A percentile compares a stretch with the other conserved stretches of the same genome.
Evolutionary conservation across 2,888 invertebrate species (phyloP).

Genomic region (Mechanitis mazaeus): DNA sequence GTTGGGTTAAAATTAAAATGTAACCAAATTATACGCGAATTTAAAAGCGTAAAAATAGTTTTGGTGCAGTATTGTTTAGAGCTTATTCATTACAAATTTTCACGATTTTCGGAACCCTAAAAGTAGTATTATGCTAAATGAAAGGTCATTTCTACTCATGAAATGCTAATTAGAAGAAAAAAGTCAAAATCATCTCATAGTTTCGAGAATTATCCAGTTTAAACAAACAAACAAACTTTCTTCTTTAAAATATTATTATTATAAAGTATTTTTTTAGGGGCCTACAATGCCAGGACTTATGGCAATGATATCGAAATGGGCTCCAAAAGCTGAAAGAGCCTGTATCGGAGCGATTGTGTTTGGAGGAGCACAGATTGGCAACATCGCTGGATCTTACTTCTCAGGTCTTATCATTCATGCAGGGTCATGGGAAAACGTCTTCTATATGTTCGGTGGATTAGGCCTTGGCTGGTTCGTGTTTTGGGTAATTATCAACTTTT

Average conservation of each 20-base stretch:
- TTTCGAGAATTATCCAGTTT: too few species aligned
- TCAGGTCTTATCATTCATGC: slow-evolving; percentile 72
- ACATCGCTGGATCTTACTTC: slow-evolving; percentile 71
- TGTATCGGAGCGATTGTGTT: slow-evolving; percentile 77
- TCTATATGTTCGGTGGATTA: slow-evolving; percentile 75
- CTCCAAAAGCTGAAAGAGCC: slow-evolving; percentile 75
- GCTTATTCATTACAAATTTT: too few species aligned
- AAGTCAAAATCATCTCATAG: too few species aligned
- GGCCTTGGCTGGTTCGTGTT: slow-evolving; percentile 72
- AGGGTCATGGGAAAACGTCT: slow-evolving; percentile 75
- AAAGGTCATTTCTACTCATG: too few species aligned
- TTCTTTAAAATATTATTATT: neutral
- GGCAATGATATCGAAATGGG: slow-evolving; percentile 78
- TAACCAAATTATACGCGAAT: too few species aligned
- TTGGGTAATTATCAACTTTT: slow-evolving; percentile 54
- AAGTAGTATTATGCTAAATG: too few species aligned
- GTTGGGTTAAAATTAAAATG: too few species aligned
- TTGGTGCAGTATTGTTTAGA: too few species aligned
- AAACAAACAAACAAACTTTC: too few species aligned
- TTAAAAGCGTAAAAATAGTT: too few species aligned
- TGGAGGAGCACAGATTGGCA: slow-evolving; percentile 78
- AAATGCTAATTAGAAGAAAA: too few species aligned
- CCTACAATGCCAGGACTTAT: slow-evolving; percentile 80
- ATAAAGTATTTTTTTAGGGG: slow-evolving; percentile 52
- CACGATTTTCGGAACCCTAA: too few species aligned